Percentiles rank a stretch among this genome's conserved stretches.
Evolutionary conservation across 2,113 vertebrate species (phyloP).

Genomic region (Corydoras maculifer): DNA sequence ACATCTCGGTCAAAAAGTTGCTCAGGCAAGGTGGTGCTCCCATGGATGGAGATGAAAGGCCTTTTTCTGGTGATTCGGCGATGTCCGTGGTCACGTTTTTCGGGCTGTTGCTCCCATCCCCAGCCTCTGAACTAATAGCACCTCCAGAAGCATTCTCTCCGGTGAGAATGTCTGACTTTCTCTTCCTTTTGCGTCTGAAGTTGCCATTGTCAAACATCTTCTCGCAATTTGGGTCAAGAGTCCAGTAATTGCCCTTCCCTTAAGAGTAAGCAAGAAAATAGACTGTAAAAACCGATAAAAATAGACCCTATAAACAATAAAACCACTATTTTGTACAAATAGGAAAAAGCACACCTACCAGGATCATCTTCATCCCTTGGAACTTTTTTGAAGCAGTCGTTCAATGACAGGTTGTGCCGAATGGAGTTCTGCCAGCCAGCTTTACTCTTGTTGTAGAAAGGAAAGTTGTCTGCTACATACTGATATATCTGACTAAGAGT

Average conservation of each 20-base stretch:
- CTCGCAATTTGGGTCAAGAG: constrained; percentile 95
- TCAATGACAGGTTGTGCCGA: constrained; percentile 87
- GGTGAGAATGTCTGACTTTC: constrained; percentile 78
- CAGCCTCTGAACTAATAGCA: constrained; percentile 65
- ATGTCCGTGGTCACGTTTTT: constrained; percentile 64
- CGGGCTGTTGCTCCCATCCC: constrained; percentile 66
- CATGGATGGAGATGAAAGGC: constrained; percentile 64
- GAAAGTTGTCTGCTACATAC: constrained; percentile 96
- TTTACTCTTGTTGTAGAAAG: constrained; percentile 98
- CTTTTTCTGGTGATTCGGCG: constrained; percentile 70
- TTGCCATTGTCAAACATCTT: constrained; percentile 99
- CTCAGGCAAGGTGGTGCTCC: constrained; percentile 73
- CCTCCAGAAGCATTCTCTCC: constrained; percentile 51
- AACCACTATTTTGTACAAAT: background rate
- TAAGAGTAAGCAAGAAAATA: constrained; percentile 36
- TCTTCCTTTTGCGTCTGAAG: constrained; percentile 96
- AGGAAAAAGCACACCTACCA: constrained; percentile 62
- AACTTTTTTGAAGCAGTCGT: constrained; percentile 96
- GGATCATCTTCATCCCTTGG: constrained; percentile 95
- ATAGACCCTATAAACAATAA: background rate
- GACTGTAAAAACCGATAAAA: background rate
- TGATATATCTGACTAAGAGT: constrained; percentile 98
- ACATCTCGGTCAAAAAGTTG: constrained; percentile 89
- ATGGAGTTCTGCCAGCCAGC: constrained; percentile 97
- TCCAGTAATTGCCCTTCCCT: constrained; percentile 99